These are phyloP conservation scores for Ornithorhynchus anatinus DNA, from an alignment of 2,113 vertebrate genomes.

Conservation along the genomic window DNA sequence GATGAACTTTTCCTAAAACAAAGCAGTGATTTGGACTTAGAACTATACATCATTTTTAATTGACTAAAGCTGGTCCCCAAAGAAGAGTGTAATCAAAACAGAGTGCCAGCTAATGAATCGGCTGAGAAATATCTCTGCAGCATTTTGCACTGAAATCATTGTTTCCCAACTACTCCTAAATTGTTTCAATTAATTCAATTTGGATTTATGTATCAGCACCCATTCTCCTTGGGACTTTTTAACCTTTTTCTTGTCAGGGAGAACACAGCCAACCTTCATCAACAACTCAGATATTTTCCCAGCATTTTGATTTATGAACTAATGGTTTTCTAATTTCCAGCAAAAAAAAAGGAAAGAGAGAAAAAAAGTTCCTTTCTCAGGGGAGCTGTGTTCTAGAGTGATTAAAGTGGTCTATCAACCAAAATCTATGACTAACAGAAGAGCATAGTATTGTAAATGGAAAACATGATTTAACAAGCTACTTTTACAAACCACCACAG, in stretches of 20 bases:
- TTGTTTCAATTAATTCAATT: conserved; percentile 68
- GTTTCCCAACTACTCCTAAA: conserved; percentile 62
- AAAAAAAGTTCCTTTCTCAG: conserved; percentile 31
- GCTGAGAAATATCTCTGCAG: conserved; percentile 44
- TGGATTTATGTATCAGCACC: conserved; percentile 75
- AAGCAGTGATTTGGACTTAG: conserved; percentile 62
- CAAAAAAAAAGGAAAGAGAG: conserved; percentile 15
- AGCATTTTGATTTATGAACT: conserved; percentile 42
- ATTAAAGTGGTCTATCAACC: conserved; percentile 37
- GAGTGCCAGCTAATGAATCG: conserved; percentile 69
- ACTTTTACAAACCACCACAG: conserved; percentile 34
- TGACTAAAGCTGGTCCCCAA: conserved; percentile 70
- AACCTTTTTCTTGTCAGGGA: conserved; percentile 34
- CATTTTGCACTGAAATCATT: conserved; percentile 52
- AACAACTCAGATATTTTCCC: conserved; percentile 16
- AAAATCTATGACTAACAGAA: conserved; percentile 47
- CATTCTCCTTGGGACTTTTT: conserved; percentile 56
- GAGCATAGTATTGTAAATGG: conserved; percentile 26
- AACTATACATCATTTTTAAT: conserved; percentile 88
- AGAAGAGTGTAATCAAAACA: conserved; percentile 70
- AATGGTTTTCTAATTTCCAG: conserved; percentile 59
- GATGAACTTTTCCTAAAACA: conserved; percentile 69
- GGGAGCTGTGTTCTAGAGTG: conserved; percentile 38
- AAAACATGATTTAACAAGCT: conserved; percentile 41
- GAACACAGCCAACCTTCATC: conserved; percentile 21